phyloP scores from a whole-genome alignment of 2,797 vertebrate genomes.

The Pantherophis vulpinus region DNA sequence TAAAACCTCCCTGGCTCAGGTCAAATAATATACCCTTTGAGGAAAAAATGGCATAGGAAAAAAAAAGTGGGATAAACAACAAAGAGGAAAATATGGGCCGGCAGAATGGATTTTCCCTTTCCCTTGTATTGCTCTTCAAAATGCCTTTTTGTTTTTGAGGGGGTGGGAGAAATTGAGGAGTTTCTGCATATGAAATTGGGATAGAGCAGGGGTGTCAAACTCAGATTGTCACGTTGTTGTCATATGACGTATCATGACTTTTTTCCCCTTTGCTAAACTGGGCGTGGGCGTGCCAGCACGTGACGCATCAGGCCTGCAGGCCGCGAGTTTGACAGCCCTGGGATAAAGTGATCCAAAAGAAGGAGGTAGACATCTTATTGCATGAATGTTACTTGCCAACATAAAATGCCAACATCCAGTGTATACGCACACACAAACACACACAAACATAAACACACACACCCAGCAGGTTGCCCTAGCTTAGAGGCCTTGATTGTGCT shows the following conservation, averaged over 20 bases:
- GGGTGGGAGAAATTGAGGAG: neutral
- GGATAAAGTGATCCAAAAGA: neutral
- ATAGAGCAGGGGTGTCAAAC: too few relatives aligned
- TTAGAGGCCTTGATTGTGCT: neutral
- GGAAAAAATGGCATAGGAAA: neutral
- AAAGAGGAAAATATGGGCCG: neutral
- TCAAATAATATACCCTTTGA: neutral
- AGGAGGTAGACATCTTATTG: neutral
- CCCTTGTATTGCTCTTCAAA: neutral
- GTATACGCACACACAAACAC: neutral
- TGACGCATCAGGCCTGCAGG: too few relatives aligned
- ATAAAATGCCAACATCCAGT: slow-evolving; percentile 5
- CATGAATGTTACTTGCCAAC: slow-evolving; percentile 22
- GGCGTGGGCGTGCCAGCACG: too few relatives aligned
- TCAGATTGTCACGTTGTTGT: too few relatives aligned
- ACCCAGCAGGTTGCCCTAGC: neutral
- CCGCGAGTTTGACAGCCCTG: too few relatives aligned
- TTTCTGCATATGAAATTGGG: neutral
- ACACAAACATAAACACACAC: neutral
- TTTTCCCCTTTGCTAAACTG: too few relatives aligned
- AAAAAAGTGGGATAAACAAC: neutral
- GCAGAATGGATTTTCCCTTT: neutral
- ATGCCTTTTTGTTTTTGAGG: neutral
- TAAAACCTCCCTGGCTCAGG: slow-evolving; percentile 21
- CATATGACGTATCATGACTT: too few relatives aligned